Evolutionary conservation across 2,797 vertebrate species (phyloP).

Genomic region (Champsocephalus gunnari): DNA sequence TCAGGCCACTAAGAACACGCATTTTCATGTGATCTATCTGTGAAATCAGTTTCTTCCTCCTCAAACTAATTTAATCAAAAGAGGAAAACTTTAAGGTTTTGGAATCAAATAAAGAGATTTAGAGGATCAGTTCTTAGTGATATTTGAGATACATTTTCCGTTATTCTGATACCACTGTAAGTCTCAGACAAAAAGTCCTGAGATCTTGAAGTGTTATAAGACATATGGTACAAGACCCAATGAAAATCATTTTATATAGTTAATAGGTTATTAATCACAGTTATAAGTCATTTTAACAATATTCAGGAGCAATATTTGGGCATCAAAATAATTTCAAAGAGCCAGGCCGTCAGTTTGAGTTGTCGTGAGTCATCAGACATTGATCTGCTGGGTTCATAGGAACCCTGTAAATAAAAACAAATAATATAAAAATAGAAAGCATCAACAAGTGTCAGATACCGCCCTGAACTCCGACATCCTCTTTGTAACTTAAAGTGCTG

Average conservation of each 20-base stretch:
- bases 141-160: no score
- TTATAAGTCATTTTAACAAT: neutral
- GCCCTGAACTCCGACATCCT: neutral
- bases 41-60: no score
- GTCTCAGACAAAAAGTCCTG: no score
- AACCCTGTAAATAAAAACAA: conserved; percentile 5
- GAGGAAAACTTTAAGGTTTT: no score
- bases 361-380: conserved; percentile 14
- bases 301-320: neutral
- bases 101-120: neutral
- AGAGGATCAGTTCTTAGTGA: neutral
- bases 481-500: conserved; percentile 15
- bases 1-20: neutral
- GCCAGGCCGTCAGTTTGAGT: conserved; percentile 5
- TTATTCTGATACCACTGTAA: neutral
- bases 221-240: neutral
- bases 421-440: conserved; percentile 10
- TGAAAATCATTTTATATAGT: neutral
- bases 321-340: neutral
- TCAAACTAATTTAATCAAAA: no score
- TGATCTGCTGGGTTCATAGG: conserved; percentile 27
- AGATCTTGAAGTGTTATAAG: neutral
- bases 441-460: conserved; percentile 46
- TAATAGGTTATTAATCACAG: rapidly evolving
- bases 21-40: neutral